Base-by-base conservation (phyloP, 1,140 invertebrate species). In the Zelostemma sp. region DNA sequence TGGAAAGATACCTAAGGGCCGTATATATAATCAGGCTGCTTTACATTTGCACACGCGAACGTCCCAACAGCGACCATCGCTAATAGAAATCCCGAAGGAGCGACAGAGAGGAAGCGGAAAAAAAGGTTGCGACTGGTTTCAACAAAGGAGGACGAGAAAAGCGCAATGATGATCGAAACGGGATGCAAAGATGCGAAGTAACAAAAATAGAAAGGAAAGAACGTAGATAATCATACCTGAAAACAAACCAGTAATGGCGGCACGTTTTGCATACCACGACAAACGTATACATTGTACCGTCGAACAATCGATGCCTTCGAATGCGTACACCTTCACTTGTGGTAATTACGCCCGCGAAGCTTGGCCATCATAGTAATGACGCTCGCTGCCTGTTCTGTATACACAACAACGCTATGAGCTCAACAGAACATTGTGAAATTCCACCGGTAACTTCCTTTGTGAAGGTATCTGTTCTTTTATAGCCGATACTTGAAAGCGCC, bases 271-370 rank as follows among this genome's bases (percentile, higher is more conserved):
- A 51, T 54, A 4, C 40, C 43, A 38, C 47, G 53, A 19, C 25
- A 33, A 17, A 53, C 21, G 35, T 46, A 31, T 57, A 19, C 51
- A 63, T 61, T 64, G 51, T 64, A 21, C 19, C 33, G 17, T 38
- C 17, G 33, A 45, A 65, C 65, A 71, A 71, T 71, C 59, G 49
- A 49, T 19, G 53, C 40, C 60, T 74, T 59, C 58, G 50, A 66
- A 68, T 54, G 57, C 53, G 18, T 54, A 61, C 16, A 55, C 45
- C 53, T 71, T 58, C 54, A 56, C 61, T 56, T 61, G 57, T 15
- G 64, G 61, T 71, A 71, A 74, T 74, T 72, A 63, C 55, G 49
- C 55, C 61, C 50, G 56, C 65, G 25, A 50, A 56, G 61, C 43
- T 50, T 25, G 50, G 68, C 65, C 68, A 60, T 71, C 57, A 53